These are phyloP conservation scores for Aethes cnicana DNA, from an alignment of 2,888 invertebrate species.

Conservation along the genomic window DNA sequence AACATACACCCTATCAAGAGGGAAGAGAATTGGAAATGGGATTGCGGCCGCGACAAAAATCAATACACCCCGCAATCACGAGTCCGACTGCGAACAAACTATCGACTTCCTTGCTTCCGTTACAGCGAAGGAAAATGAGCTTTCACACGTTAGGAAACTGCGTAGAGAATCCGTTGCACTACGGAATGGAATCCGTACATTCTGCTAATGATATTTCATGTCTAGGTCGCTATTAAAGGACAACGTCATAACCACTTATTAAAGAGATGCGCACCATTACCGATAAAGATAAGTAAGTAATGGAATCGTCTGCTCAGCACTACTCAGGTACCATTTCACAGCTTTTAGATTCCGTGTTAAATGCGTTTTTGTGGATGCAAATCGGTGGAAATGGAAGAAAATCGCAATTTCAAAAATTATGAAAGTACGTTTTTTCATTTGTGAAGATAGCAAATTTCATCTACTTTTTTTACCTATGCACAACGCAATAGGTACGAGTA, in stretches of 20 bases:
- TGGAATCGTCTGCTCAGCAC: constrained; percentile 14
- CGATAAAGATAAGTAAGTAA: constrained; percentile 37
- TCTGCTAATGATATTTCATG: constrained; percentile 37
- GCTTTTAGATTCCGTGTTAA: too few relatives aligned
- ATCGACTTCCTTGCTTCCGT: constrained; percentile 36
- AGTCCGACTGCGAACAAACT: constrained; percentile 37
- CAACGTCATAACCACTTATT: constrained; percentile 58
- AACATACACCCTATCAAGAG: constrained; percentile 38
- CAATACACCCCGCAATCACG: constrained; percentile 50
- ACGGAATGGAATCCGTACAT: constrained; percentile 16
- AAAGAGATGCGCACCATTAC: constrained; percentile 44
- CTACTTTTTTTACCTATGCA: too few relatives aligned
- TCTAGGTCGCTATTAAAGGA: constrained; percentile 54
- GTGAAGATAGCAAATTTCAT: too few relatives aligned
- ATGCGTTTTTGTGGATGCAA: too few relatives aligned
- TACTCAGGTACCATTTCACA: too few relatives aligned
- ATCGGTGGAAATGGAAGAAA: too few relatives aligned
- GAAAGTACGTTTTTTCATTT: too few relatives aligned
- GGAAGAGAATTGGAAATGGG: constrained; percentile 31
- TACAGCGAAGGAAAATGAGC: constrained; percentile 36
- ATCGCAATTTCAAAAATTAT: too few relatives aligned
- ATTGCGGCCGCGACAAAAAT: constrained; percentile 40
- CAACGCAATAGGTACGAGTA: too few relatives aligned
- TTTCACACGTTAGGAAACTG: constrained; percentile 26
- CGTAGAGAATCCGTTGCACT: constrained; percentile 30